Conservation (phyloP, 2,888 invertebrate species). For the Plebejus melissa region DNA sequence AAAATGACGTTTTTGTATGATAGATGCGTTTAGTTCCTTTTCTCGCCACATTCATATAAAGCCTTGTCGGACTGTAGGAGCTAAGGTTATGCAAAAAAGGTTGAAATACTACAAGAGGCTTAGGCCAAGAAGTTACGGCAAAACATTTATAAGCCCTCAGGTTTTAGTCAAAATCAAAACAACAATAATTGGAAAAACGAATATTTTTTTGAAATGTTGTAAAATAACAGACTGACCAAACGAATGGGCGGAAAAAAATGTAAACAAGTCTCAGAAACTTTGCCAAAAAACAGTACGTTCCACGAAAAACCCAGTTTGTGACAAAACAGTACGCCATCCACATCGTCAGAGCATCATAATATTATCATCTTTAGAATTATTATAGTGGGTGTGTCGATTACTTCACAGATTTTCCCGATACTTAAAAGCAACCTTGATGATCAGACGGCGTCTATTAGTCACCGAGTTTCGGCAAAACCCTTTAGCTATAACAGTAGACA, state of each 20-base stretch:
- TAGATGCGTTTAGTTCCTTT: no score
- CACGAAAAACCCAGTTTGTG: background rate
- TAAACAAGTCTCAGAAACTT: constrained; percentile 3
- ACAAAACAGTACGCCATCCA: background rate
- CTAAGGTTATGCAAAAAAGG: no score
- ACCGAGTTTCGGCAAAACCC: background rate
- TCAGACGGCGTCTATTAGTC: background rate
- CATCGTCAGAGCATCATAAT: background rate
- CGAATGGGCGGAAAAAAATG: background rate
- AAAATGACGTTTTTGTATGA: no score
- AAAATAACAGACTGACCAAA: background rate
- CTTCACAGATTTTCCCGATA: background rate
- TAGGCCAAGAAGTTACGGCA: background rate
- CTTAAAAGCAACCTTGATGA: background rate
- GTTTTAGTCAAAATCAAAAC: background rate
- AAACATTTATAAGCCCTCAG: background rate
- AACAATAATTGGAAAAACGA: background rate
- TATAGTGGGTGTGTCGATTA: background rate
- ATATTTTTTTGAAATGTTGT: background rate
- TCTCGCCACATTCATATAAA: no score
- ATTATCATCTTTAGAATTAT: background rate
- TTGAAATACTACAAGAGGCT: background rate
- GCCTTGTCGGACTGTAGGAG: no score
- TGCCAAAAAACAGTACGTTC: background rate
- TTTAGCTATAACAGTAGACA: background rate